A percentile compares a stretch with the other conserved stretches of the same genome.
Evolutionary conservation across 1,140 invertebrate genomes (phyloP).

Genomic region (Oncopeltus fasciatus): DNA sequence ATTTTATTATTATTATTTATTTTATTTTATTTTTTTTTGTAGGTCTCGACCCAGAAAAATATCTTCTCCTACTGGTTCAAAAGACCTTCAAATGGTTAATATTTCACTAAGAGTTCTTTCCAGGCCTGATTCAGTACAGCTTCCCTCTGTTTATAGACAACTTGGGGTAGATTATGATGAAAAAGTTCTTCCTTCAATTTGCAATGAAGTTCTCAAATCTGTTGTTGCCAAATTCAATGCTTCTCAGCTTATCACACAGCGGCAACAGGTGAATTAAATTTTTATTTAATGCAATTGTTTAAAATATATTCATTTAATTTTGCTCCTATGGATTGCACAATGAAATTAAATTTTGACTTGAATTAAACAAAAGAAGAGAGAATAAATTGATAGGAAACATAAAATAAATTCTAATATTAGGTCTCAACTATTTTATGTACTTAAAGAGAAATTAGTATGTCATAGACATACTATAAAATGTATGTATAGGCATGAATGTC

Average conservation of each 20-base stretch:
- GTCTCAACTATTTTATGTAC: too few relatives aligned
- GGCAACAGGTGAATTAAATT: constrained; percentile 67
- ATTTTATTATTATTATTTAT: too few relatives aligned
- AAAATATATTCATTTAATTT: too few relatives aligned
- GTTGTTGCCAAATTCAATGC: constrained; percentile 99
- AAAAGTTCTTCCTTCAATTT: constrained; percentile 91
- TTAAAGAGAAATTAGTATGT: too few relatives aligned
- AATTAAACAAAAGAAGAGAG: too few relatives aligned
- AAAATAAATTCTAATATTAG: too few relatives aligned
- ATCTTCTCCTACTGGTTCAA: constrained; percentile 92
- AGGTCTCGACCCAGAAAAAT: constrained; percentile 85
- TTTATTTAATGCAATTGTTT: too few relatives aligned
- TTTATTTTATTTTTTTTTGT: constrained; percentile 23
- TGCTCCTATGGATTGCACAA: too few relatives aligned
- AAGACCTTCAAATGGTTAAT: constrained; percentile 99
- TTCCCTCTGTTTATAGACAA: constrained; percentile 83
- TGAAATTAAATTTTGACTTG: too few relatives aligned
- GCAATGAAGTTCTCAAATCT: constrained; percentile 97
- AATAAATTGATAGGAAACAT: too few relatives aligned
- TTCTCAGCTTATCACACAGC: constrained; percentile 94
- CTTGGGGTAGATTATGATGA: constrained; percentile 77
- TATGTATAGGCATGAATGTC: too few relatives aligned
- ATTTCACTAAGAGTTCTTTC: constrained; percentile 92
- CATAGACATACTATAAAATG: too few relatives aligned
- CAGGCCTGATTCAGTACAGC: constrained; percentile 63